A percentile compares a stretch with the other conserved stretches of the same genome.
Conservation (phyloP, 1,140 invertebrate species). For the Holcopasites calliopsidis region DNA sequence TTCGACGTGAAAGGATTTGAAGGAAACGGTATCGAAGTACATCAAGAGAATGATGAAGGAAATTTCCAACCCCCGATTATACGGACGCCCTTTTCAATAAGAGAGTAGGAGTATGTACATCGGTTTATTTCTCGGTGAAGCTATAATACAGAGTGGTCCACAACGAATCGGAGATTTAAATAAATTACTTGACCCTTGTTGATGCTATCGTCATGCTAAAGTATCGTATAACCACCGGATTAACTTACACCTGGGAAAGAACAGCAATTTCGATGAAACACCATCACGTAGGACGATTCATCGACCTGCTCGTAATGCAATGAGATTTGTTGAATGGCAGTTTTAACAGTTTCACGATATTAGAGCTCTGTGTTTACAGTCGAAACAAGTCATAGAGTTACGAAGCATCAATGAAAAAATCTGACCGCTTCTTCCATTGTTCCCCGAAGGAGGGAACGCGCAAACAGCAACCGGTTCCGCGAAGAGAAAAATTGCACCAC, state of each 20-base stretch:
- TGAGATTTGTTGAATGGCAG: slow-evolving; percentile 38
- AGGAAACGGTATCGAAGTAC: too few species aligned
- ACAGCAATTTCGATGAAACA: slow-evolving; percentile 7
- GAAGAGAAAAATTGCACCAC: slow-evolving; percentile 49
- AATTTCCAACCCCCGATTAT: too few species aligned
- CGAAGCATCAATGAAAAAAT: slow-evolving; percentile 13
- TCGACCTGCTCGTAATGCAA: slow-evolving; percentile 19
- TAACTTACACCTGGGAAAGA: slow-evolving; percentile 31
- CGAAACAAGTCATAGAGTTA: slow-evolving; percentile 16
- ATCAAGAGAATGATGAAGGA: background rate
- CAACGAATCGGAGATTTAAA: slow-evolving; percentile 35
- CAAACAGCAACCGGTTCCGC: slow-evolving; percentile 16
- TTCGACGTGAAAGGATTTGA: background rate
- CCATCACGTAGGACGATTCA: background rate
- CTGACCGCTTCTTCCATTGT: background rate
- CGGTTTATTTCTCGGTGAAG: slow-evolving; percentile 53
- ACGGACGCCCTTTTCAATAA: too few species aligned
- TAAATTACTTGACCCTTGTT: slow-evolving; percentile 48
- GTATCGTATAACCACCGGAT: slow-evolving; percentile 24
- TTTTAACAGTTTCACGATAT: too few species aligned
- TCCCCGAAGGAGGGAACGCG: background rate
- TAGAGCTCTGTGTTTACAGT: background rate
- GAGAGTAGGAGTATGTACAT: slow-evolving; percentile 35
- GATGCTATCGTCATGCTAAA: slow-evolving; percentile 22
- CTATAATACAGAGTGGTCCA: slow-evolving; percentile 61